Percentiles rank a stretch among this genome's conserved stretches.
Evolutionary conservation across 2,797 vertebrate genomes (phyloP).

Genomic region (Ispidina picta): DNA sequence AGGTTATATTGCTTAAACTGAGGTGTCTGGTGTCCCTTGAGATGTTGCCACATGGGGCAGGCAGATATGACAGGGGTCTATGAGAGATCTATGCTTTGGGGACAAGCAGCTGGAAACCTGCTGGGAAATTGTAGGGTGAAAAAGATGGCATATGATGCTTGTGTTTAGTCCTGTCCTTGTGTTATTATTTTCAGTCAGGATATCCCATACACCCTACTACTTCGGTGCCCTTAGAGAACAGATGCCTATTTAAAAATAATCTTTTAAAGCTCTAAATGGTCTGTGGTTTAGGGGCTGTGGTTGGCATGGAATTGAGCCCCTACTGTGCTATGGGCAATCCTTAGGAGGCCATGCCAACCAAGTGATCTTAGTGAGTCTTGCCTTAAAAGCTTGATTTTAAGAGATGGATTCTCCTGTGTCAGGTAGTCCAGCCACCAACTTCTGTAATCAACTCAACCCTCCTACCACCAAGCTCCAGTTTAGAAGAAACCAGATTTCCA

Average conservation of each 20-base stretch:
- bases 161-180: not conserved
- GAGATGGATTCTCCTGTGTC: not conserved
- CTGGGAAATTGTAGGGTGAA: not conserved
- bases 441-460: not conserved
- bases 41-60: not conserved
- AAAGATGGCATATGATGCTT: not conserved
- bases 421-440: not conserved
- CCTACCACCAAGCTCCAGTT: not conserved
- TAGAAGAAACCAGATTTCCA: not conserved
- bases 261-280: not conserved
- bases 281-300: not conserved
- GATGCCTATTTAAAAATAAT: rapidly evolving
- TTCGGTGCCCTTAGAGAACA: not conserved
- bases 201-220: not conserved
- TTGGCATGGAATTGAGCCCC: rapidly evolving
- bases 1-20: not conserved
- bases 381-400: not conserved
- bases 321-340: not conserved
- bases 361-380: not conserved
- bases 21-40: not conserved
- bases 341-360: not conserved
- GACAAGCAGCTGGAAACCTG: not conserved
- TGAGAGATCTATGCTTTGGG: not conserved
- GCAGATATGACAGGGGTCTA: not conserved
- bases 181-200: not conserved